These are phyloP conservation scores for Phaedon cochleariae DNA, from an alignment of 2,888 invertebrate species.

Conservation along the genomic window DNA sequence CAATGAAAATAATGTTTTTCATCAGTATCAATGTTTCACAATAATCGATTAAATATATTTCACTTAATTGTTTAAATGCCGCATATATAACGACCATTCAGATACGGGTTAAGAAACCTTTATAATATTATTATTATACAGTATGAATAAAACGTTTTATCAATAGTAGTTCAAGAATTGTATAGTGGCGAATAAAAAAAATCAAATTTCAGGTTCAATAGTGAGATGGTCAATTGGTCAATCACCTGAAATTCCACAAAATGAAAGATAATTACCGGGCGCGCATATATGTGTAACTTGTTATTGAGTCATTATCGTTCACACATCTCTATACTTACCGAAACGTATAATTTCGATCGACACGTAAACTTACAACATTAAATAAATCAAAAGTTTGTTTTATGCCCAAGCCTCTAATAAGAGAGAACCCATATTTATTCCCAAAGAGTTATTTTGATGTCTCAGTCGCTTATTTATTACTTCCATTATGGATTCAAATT, in stretches of 20 bases:
- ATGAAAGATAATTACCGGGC: conserved; percentile 23
- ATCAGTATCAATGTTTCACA: no score
- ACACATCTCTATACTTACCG: conserved; percentile 30
- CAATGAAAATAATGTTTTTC: background rate
- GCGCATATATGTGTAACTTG: conserved; percentile 25
- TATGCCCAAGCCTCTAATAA: conserved; percentile 29
- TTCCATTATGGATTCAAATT: conserved; percentile 15
- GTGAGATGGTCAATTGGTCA: conserved; percentile 27
- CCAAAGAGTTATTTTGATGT: conserved; percentile 30
- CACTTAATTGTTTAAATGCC: background rate
- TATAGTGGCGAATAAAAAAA: no score
- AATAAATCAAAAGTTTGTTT: conserved; percentile 35
- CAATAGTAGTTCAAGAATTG: no score
- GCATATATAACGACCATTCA: background rate
- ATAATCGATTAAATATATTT: background rate
- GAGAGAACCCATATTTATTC: conserved; percentile 22
- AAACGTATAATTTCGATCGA: conserved; percentile 36
- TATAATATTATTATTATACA: background rate
- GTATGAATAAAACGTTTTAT: no score
- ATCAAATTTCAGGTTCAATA: no score
- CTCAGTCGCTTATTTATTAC: conserved; percentile 29
- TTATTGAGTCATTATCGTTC: conserved; percentile 38
- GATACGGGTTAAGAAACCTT: background rate
- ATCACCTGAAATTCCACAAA: conserved; percentile 30
- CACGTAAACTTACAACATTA: conserved; percentile 29